Conservation (phyloP, 2,113 vertebrate genomes). For the Cryptomyrus ogoouensis region DNA sequence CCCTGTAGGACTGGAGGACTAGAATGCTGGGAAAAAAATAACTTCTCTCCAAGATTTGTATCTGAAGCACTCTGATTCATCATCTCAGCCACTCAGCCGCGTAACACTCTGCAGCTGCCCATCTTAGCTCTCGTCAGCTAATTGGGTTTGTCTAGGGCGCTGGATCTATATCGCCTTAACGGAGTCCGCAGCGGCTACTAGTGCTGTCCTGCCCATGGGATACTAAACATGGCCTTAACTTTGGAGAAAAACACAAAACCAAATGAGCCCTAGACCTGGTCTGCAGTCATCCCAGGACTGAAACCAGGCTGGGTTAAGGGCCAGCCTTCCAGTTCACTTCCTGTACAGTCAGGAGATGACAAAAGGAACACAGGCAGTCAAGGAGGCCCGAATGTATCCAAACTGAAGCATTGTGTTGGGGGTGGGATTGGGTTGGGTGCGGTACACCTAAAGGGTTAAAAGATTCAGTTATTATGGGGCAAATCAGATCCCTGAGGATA, state of each 20-base stretch:
- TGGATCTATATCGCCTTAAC: constrained; percentile 22
- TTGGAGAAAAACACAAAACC: background rate
- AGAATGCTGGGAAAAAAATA: background rate
- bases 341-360: background rate
- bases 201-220: constrained; percentile 23
- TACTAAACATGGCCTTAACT: constrained; percentile 17
- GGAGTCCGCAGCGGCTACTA: constrained; percentile 21
- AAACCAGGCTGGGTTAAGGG: background rate
- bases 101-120: background rate
- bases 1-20: background rate
- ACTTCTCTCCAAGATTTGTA: background rate
- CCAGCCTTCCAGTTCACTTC: background rate
- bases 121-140: background rate
- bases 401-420: constrained; percentile 2
- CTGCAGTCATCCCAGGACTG: background rate
- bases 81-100: background rate
- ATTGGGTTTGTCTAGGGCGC: constrained; percentile 17
- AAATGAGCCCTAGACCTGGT: background rate
- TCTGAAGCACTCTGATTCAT: background rate
- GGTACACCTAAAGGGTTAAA: background rate
- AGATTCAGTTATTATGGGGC: background rate
- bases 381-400: background rate
- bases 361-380: background rate
- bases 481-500: background rate
- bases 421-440: background rate